Evolutionary conservation across 2,797 vertebrate genomes (phyloP).

Genomic region (Cetoscarus ocellatus): DNA sequence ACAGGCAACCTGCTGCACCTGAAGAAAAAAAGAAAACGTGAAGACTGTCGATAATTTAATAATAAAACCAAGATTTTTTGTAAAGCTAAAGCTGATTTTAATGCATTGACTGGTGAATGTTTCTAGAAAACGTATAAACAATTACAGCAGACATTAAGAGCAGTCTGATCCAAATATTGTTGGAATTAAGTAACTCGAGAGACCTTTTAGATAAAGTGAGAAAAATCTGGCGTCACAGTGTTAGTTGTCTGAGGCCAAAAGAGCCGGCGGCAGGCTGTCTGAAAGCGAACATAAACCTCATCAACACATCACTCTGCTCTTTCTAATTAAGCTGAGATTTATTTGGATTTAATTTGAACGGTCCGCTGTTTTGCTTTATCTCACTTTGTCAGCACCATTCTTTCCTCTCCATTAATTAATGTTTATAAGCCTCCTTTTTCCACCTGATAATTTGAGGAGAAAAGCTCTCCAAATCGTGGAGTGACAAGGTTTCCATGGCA

Average conservation of each 20-base stretch:
- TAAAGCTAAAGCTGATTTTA: too few relatives aligned
- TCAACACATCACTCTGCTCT: background rate
- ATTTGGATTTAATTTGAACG: background rate
- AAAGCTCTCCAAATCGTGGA: slow-evolving; percentile 3
- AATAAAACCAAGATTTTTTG: too few relatives aligned
- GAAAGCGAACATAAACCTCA: background rate
- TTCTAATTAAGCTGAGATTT: background rate
- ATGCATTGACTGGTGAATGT: too few relatives aligned
- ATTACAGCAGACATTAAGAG: too few relatives aligned
- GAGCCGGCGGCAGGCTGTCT: background rate
- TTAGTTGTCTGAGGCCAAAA: background rate
- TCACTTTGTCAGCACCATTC: slow-evolving; percentile 22
- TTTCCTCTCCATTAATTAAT: slow-evolving; percentile 5
- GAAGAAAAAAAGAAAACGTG: too few relatives aligned
- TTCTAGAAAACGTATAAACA: too few relatives aligned
- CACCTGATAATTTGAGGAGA: slow-evolving; percentile 14
- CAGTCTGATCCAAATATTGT: too few relatives aligned
- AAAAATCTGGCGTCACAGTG: background rate
- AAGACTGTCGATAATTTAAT: too few relatives aligned
- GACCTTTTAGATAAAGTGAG: background rate
- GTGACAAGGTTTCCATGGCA: slow-evolving; percentile 65
- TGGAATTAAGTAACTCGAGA: too few relatives aligned
- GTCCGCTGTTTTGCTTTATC: background rate
- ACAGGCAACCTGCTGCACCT: too few relatives aligned
- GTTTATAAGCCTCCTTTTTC: slow-evolving; percentile 3